These are phyloP conservation scores for Euzetes globulus DNA, from an alignment of 2,888 invertebrate genomes.

Conservation along the genomic window DNA sequence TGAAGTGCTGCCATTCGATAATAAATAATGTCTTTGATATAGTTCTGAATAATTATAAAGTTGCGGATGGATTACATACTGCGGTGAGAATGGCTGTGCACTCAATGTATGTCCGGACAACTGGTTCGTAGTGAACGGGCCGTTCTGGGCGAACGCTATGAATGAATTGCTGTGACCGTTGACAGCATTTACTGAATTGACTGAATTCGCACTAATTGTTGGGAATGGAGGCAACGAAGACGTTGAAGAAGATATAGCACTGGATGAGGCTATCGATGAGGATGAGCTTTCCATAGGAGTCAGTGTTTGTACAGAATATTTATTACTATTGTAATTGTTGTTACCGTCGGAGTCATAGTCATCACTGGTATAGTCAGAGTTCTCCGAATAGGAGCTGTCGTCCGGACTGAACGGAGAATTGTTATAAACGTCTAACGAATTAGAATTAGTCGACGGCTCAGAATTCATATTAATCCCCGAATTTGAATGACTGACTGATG, in stretches of 20 bases:
- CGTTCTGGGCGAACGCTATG: constrained; percentile 9
- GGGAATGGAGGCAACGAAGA: constrained; percentile 34
- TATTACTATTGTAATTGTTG: constrained; percentile 21
- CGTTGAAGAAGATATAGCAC: constrained; percentile 18
- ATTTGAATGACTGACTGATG: constrained; percentile 10
- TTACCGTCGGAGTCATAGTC: constrained; percentile 39
- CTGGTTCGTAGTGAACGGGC: constrained; percentile 8
- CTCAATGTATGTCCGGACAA: background rate
- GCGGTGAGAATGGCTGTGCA: constrained; percentile 10
- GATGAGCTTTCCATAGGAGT: constrained; percentile 15
- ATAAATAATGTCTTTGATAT: constrained; percentile 27
- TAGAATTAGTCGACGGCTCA: constrained; percentile 38
- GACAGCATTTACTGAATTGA: background rate
- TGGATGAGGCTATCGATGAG: constrained; percentile 10
- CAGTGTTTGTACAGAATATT: background rate
- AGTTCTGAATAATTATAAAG: constrained; percentile 19
- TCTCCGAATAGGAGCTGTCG: constrained; percentile 48
- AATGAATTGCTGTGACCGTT: constrained; percentile 15
- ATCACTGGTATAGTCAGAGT: constrained; percentile 47
- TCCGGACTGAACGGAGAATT: constrained; percentile 44
- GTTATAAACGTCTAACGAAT: constrained; percentile 43
- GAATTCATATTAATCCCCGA: constrained; percentile 5
- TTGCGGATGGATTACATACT: constrained; percentile 22
- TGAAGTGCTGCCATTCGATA: constrained; percentile 14
- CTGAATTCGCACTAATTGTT: constrained; percentile 28